These are phyloP conservation scores for Dryomyza anilis DNA, from an alignment of 2,888 invertebrate species.

Conservation along the genomic window DNA sequence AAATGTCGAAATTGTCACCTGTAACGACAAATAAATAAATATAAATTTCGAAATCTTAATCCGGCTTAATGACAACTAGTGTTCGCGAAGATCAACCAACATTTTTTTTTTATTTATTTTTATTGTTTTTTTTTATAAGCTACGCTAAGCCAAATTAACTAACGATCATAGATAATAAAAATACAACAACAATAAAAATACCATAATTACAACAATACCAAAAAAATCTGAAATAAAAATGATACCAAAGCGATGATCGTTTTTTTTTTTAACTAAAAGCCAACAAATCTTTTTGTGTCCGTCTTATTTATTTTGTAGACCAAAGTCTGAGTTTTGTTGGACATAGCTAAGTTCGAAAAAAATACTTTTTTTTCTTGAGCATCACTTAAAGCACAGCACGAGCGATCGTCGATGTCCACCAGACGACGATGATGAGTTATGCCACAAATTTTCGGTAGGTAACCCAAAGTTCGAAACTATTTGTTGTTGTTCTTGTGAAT, in stretches of 20 bases:
- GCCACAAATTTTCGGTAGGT: conserved; percentile 5
- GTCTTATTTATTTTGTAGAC: conserved; percentile 7
- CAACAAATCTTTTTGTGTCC: conserved; percentile 5
- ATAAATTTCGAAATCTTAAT: conserved; percentile 28
- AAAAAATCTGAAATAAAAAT: conserved; percentile 12
- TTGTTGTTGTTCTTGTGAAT: neutral
- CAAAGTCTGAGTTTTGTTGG: neutral
- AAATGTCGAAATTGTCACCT: conserved; percentile 21
- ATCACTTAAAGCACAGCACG: neutral
- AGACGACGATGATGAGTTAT: conserved; percentile 21
- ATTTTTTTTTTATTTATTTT: conserved; percentile 10
- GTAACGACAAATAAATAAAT: conserved; percentile 25
- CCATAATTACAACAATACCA: conserved; percentile 16
- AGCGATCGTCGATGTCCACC: neutral
- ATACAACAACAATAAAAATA: conserved; percentile 21
- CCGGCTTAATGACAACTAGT: conserved; percentile 24
- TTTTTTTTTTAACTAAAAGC: conserved; percentile 5
- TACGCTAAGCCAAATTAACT: conserved; percentile 30
- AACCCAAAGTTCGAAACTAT: conserved; percentile 1
- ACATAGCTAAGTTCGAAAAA: too few species aligned
- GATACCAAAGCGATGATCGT: neutral
- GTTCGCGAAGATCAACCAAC: conserved; percentile 5
- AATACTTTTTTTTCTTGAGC: too few species aligned
- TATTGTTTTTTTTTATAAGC: conserved; percentile 23
- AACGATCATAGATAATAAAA: conserved; percentile 29